These are phyloP conservation scores for Corythoichthys intestinalis DNA, from an alignment of 2,113 vertebrate species.

Conservation along the genomic window DNA sequence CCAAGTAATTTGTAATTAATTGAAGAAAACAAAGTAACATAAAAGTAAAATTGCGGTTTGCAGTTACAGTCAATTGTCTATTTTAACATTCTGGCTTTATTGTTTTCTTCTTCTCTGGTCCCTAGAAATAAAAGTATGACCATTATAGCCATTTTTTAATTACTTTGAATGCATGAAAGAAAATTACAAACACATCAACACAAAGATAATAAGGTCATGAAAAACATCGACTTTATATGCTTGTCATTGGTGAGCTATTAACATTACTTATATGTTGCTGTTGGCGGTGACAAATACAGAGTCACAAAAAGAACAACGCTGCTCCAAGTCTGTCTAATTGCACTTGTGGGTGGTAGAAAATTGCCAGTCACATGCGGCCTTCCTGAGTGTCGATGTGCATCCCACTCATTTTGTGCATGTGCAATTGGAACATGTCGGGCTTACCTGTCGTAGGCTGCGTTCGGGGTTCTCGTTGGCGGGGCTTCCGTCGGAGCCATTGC, in stretches of 20 bases:
- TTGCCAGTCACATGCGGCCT: background rate
- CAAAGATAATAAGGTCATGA: too few relatives aligned
- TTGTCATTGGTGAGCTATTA: background rate
- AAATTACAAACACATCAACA: too few relatives aligned
- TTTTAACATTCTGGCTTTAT: too few relatives aligned
- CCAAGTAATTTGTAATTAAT: too few relatives aligned
- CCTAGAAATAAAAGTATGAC: too few relatives aligned
- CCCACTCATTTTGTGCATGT: background rate
- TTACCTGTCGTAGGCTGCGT: constrained; percentile 90
- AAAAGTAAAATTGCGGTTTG: too few relatives aligned
- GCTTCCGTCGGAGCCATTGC: constrained; percentile 95
- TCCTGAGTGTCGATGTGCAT: background rate
- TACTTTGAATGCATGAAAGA: too few relatives aligned
- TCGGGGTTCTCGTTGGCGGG: constrained; percentile 93
- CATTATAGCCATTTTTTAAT: too few relatives aligned
- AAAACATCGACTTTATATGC: background rate
- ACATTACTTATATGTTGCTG: background rate
- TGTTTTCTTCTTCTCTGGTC: too few relatives aligned
- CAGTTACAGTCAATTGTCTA: too few relatives aligned
- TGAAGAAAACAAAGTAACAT: too few relatives aligned
- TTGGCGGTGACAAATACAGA: background rate
- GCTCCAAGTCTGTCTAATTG: background rate
- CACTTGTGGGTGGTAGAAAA: background rate
- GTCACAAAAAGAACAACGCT: background rate
- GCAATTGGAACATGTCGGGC: background rate